Conservation (phyloP, 2,888 invertebrate species). For the Pediacus dermestoides region DNA sequence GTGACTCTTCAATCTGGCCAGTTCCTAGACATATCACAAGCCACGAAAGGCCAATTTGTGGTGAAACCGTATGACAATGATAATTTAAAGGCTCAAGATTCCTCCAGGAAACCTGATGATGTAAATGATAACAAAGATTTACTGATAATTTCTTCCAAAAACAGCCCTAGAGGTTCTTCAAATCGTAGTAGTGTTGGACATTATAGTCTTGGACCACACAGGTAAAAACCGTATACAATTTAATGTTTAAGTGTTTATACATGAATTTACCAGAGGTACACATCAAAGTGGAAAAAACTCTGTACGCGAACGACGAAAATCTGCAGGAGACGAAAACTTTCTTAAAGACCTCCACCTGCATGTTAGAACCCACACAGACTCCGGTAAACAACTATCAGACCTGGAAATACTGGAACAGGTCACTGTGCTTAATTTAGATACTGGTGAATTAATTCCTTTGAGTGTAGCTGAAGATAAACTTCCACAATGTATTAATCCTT, state of each 20-base stretch:
- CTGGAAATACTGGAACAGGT: slow-evolving; percentile 87
- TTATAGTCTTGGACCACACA: slow-evolving; percentile 47
- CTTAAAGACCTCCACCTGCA: slow-evolving; percentile 67
- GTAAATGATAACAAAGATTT: neutral
- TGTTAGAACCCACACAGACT: slow-evolving; percentile 78
- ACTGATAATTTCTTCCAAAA: slow-evolving; percentile 8
- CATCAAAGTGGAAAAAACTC: slow-evolving; percentile 32
- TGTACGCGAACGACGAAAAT: slow-evolving; percentile 67
- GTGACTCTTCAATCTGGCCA: slow-evolving; percentile 36
- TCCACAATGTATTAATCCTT: slow-evolving; percentile 87
- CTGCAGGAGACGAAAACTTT: slow-evolving; percentile 77
- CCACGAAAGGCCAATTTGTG: slow-evolving; percentile 56
- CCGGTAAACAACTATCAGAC: slow-evolving; percentile 83
- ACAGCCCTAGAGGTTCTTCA: slow-evolving; percentile 50
- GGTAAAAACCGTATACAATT: slow-evolving; percentile 31
- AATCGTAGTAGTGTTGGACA: slow-evolving; percentile 50
- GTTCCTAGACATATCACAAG: slow-evolving; percentile 46
- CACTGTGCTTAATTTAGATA: slow-evolving; percentile 76
- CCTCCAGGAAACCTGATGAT: neutral
- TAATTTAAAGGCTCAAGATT: slow-evolving; percentile 62
- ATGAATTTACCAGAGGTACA: slow-evolving; percentile 32
- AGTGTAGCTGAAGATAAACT: slow-evolving; percentile 92
- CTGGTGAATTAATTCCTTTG: slow-evolving; percentile 89
- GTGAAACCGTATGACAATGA: slow-evolving; percentile 65
- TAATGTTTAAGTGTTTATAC: slow-evolving; percentile 7